A percentile compares a stretch with the other conserved stretches of the same genome.
Evolutionary conservation across 2,797 vertebrate species (phyloP).

Genomic region (Myotis myotis): DNA sequence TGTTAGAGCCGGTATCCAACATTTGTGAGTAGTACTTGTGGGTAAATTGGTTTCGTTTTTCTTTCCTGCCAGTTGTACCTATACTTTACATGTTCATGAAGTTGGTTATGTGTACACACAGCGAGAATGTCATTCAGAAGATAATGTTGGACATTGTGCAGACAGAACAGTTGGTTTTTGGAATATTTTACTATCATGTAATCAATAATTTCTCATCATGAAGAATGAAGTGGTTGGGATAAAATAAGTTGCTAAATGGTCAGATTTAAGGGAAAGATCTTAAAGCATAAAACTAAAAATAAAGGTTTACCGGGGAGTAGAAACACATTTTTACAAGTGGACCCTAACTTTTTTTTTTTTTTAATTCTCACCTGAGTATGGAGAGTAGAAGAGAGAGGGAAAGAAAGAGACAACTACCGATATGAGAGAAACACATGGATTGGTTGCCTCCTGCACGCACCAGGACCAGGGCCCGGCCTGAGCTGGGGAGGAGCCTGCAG

Average conservation of each 20-base stretch:
- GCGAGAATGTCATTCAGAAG: slow-evolving; percentile 6
- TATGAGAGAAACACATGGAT: too few relatives aligned
- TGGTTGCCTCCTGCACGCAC: too few relatives aligned
- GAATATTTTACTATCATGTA: background rate
- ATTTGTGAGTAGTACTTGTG: background rate
- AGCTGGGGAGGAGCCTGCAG: too few relatives aligned
- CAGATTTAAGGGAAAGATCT: background rate
- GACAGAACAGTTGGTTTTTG: background rate
- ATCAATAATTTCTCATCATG: background rate
- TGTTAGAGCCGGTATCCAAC: background rate
- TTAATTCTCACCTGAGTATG: too few relatives aligned
- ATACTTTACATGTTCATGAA: slow-evolving; percentile 21
- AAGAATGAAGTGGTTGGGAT: slow-evolving; percentile 35
- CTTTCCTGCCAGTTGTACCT: slow-evolving; percentile 13
- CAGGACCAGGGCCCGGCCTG: too few relatives aligned
- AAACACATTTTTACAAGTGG: background rate
- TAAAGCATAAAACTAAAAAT: slow-evolving; percentile 29
- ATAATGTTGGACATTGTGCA: background rate
- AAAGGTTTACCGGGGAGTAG: background rate
- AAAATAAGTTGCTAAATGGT: background rate
- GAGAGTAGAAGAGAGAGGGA: too few relatives aligned
- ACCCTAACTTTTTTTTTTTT: background rate
- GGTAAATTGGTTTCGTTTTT: slow-evolving; percentile 17
- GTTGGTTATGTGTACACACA: background rate
- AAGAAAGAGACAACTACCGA: too few relatives aligned